Base-by-base conservation (phyloP, 2,797 vertebrate species). In the Alcedo atthis region DNA sequence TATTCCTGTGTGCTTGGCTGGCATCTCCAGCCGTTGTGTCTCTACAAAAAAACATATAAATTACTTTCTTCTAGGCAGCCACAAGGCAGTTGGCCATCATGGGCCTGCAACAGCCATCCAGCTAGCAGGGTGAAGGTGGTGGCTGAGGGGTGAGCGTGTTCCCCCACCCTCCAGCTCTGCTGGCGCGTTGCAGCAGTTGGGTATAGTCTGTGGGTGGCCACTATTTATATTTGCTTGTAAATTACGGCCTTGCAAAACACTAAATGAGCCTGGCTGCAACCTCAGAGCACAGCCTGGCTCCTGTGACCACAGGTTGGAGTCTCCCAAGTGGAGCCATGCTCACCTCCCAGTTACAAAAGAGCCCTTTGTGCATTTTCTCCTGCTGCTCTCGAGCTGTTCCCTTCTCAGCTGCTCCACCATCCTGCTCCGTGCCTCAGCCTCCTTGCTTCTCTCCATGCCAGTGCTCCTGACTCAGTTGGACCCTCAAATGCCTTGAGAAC, bases 171-270 rank as follows among this genome's bases (percentile, higher is more conserved):
- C 73, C 66, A 22, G 69, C 86, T 89, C 54, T 57, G 78, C 68
- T 48, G 1, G 1, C 85, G 49, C 53, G 71, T 68, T 43, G 1
- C 1, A 1, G 77, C 71, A 89, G 54, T 25, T 0, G 25, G 32
- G 28, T 48, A 21, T 66, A 40, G 92, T 75, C 92, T 67, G 92
- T 90, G 93, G 75, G 93, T 94, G 86, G 84, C 76, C 76, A 59
- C n/a, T 66, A 46, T 94, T 96, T 94, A 62, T 81, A 75, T 87
- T 89, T 92, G 58, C 90, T 85, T 87, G 79, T 94, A 89, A 96
- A 94, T 94, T 94, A 92, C 0, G n/a, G 58, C 84, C 90, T 8
- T 48, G 6, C 93, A 76, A 92, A 87, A 93, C 20, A 43, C 62
- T 90, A 83, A 95, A 92, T 53, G 92, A 76, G 76, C 32, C 92